Evolutionary conservation across 2,113 vertebrate species (phyloP).

Genomic region (Myanophis thanlyinensis): DNA sequence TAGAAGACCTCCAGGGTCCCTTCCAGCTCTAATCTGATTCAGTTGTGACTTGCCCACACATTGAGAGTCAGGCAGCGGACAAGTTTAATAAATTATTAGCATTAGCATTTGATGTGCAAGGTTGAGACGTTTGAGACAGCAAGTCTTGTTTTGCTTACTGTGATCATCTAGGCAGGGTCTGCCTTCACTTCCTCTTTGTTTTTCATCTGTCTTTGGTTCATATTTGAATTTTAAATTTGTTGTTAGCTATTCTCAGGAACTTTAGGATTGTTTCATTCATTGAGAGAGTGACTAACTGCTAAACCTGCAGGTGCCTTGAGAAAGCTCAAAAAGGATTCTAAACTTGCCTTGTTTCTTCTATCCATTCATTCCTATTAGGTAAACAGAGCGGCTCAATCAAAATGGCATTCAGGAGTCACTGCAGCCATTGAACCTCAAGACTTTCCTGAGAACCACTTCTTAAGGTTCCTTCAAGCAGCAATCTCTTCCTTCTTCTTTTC

Average conservation of each 20-base stretch:
- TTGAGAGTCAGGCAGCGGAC: not conserved
- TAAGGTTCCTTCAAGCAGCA: not conserved
- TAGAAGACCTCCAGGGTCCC: too few species aligned
- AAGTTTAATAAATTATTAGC: not conserved
- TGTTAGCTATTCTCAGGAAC: not conserved
- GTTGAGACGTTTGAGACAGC: not conserved
- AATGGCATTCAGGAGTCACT: not conserved
- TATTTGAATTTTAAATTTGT: not conserved
- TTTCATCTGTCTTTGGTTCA: not conserved
- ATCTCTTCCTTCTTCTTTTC: not conserved
- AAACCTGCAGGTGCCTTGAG: not conserved
- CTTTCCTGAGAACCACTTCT: not conserved
- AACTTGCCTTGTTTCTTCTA: not conserved
- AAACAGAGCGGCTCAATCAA: not conserved
- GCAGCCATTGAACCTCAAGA: not conserved
- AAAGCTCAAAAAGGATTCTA: not conserved
- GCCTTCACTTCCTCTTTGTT: not conserved
- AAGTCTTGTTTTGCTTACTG: not conserved
- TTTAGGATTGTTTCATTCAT: not conserved
- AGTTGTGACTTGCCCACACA: not conserved
- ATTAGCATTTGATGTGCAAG: not conserved
- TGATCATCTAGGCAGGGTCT: not conserved
- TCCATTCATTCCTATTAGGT: not conserved
- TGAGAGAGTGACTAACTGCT: not conserved
- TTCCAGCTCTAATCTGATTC: too few species aligned